Base-by-base conservation (phyloP, 2,888 invertebrate species). In the Ophion slaviceki region DNA sequence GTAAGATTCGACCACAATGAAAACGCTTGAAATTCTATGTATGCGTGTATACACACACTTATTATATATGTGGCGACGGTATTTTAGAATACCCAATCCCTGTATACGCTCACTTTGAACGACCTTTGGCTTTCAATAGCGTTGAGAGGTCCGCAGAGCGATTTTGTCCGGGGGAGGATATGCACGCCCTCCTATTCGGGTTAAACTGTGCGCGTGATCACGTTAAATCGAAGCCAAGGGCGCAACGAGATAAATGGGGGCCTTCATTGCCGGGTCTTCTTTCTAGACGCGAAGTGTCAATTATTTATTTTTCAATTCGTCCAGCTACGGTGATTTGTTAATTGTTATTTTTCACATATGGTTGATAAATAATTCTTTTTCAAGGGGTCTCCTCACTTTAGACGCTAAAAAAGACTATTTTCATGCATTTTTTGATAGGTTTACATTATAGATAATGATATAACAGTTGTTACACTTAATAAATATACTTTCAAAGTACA, bases 171-270 rank as follows among this genome's bases (percentile, higher is more conserved):
- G 77, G 80, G 80, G 57, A 61, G 45, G 68, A 61, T 45, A 20
- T 3, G 70, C 45, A 61, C 61, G 40, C 40, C 57, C 67, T 66
- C 36, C 62, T 53, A 86, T 84, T 84, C 66, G 81, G 53, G 86
- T 86, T 86, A 83, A 86, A 84, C 86, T 86, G 84, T 53, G 84
- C 84, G 86, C 78, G 86, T 86, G 81, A 86, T 84, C 75, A 68
- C 78, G 80, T 81, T 81, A 81, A 83, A 78, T 70, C 81, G 75
- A 64, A 78, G 78, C 78, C 77, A 77, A 78, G 67, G 75, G 75
- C 71, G 36, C 68, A 20, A 68, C 53, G 66, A 57, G 74, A 70
- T 71, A 79, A 75, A 70, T 1, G 80, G 66, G 32, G 57, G 17
- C 2, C 47, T 61, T 57, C 80, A 45, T 57, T 66, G 79, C 71